Percentiles rank a stretch among this genome's conserved stretches.
Conservation (phyloP, 2,888 invertebrate species). For the Eilema depressum region DNA sequence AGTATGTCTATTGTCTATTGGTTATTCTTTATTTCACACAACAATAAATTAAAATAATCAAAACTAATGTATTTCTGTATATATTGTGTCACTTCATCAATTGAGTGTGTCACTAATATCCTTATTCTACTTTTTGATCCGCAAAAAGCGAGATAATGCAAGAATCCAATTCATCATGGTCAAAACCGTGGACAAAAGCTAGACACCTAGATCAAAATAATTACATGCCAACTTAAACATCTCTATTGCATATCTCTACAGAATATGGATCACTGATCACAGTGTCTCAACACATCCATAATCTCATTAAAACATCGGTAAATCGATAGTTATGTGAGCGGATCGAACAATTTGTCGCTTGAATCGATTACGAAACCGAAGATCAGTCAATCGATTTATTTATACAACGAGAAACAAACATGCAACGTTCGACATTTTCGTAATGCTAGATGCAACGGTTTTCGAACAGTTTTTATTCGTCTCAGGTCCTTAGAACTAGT, state of each 20-base stretch:
- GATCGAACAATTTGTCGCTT: constrained; percentile 58
- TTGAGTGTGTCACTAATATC: no score
- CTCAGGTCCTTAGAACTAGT: constrained; percentile 58
- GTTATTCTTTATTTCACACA: no score
- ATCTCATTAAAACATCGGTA: constrained; percentile 48
- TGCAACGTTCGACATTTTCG: constrained; percentile 65
- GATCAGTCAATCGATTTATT: constrained; percentile 56
- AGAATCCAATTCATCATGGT: background rate
- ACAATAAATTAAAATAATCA: no score
- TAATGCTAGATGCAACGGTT: constrained; percentile 65
- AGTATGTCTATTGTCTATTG: no score
- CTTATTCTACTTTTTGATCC: background rate
- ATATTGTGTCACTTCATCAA: no score
- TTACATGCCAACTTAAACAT: constrained; percentile 43
- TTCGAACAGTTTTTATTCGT: constrained; percentile 62
- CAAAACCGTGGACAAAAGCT: background rate
- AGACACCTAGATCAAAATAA: constrained; percentile 22
- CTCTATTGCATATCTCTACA: constrained; percentile 29
- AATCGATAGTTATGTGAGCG: constrained; percentile 60
- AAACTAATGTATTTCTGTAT: background rate
- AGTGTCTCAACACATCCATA: constrained; percentile 55
- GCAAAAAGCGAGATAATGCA: background rate
- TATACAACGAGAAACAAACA: constrained; percentile 59
- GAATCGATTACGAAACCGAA: constrained; percentile 51
- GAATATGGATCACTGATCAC: constrained; percentile 38